Evolutionary conservation across 2,797 vertebrate species (phyloP).

Genomic region (Cygnus olor): DNA sequence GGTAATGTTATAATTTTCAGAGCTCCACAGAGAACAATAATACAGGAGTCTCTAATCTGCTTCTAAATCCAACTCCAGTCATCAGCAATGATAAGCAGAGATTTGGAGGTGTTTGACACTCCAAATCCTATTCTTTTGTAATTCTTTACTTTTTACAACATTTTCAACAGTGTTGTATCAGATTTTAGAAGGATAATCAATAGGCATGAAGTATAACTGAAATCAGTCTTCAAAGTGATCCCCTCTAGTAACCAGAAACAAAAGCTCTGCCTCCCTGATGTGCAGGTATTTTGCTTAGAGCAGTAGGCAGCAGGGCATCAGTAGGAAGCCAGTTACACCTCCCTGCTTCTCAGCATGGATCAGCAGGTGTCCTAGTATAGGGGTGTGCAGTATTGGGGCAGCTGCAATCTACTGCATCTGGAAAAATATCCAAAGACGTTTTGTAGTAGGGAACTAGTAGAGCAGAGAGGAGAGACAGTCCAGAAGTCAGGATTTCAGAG

Average conservation of each 20-base stretch:
- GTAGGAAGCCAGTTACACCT: conserved; percentile 59
- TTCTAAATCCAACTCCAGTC: conserved; percentile 72
- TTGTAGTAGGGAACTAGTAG: not conserved
- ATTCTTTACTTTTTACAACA: conserved; percentile 70
- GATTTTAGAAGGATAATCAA: conserved; percentile 74
- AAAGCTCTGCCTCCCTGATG: conserved; percentile 52
- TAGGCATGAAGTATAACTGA: conserved; percentile 56
- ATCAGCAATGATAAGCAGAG: conserved; percentile 73
- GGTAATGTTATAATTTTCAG: conserved; percentile 77
- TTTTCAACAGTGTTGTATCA: conserved; percentile 63
- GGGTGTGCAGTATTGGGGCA: not conserved
- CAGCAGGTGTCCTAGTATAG: not conserved
- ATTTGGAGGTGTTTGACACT: conserved; percentile 63
- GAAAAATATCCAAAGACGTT: conserved; percentile 20
- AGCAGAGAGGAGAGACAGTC: conserved; percentile 2
- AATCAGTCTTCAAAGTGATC: conserved; percentile 72
- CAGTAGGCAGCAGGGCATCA: conserved; percentile 19
- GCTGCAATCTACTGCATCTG: conserved; percentile 7
- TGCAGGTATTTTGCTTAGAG: conserved; percentile 65
- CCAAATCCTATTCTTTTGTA: conserved; percentile 70
- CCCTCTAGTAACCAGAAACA: conserved; percentile 66
- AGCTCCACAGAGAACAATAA: conserved; percentile 76
- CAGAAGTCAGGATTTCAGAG: not conserved
- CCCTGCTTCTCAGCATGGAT: conserved; percentile 28
- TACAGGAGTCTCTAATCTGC: conserved; percentile 71